Evolutionary conservation across 2,113 vertebrate species (phyloP), one percentile per base, ranked within the genome.

Genomic region (Hippocampus mohnikei): DNA sequence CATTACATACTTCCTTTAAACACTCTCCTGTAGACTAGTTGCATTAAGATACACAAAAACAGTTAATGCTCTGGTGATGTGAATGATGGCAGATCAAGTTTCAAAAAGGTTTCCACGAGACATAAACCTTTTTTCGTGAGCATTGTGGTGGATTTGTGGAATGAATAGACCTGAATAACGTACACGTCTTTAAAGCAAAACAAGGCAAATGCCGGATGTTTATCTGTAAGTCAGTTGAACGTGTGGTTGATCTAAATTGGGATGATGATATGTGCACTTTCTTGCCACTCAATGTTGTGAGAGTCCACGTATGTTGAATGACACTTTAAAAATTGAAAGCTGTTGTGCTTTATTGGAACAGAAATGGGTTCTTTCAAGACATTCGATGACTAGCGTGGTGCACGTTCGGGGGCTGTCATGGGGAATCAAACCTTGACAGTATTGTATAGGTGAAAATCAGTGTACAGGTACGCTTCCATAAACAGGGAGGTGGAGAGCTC

Each of bases 371-470:
- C 75, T 69, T 67, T 70, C 67, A 79, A 79, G 77, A 82, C 83
- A 86, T 67, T 78, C 82, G 86, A 87, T 88, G 89, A 88, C 80
- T 85, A 76, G 76, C 52, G 67, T 85, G 70, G 77, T 73, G 82
- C 74, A 56, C 69, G 65, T 70, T 80, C 13, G 1, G 6, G 0
- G 7, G 52, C 67, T 66, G 87, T 87, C 88, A 84, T 81, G 74
- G 76, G 90, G 91, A 92, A 92, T 91, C 89, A 91, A 85, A 78
- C 76, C 76, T 12, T 69, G 77, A 77, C 79, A 75, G 83, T 82
- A 33, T 4, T 33, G 29, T 33, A 83, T 79, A 74, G 70, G 89
- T 77, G 73, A 76, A 87, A 87, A 86, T 83, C 76, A 72, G 76
- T 42, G 76, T 81, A 77, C 83, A 82, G 85, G 85, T 86, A 89